Conservation (phyloP, 2,888 invertebrate species). For the Ditula angustiorana region DNA sequence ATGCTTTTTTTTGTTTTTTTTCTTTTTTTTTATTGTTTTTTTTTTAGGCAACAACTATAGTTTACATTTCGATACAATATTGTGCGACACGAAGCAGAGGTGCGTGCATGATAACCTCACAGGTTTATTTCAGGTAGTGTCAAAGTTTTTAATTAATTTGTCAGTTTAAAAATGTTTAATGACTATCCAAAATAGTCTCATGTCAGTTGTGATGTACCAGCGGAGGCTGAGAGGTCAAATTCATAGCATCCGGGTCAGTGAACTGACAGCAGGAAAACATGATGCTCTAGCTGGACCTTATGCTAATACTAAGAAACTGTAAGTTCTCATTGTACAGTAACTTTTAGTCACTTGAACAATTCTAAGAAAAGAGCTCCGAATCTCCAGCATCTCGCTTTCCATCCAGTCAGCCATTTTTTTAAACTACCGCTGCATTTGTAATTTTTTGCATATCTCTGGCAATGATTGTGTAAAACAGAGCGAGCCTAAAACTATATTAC, state of each 20-base stretch:
- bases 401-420: too few relatives aligned
- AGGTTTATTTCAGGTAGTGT: neutral
- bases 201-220: constrained; percentile 38
- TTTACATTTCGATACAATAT: too few relatives aligned
- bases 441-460: too few relatives aligned
- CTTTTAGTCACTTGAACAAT: neutral
- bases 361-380: too few relatives aligned
- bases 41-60: too few relatives aligned
- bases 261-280: constrained; percentile 52
- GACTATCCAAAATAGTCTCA: constrained; percentile 23
- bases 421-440: too few relatives aligned
- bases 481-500: too few relatives aligned
- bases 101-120: neutral
- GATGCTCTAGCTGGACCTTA: constrained; percentile 29
- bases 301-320: neutral
- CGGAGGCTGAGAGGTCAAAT: constrained; percentile 51
- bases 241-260: constrained; percentile 66
- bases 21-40: too few relatives aligned
- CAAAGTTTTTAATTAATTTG: constrained; percentile 23
- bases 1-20: too few relatives aligned
- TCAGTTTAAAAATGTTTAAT: constrained; percentile 42
- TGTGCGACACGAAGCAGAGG: neutral
- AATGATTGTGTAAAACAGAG: too few relatives aligned
- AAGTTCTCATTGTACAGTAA: constrained; percentile 7
- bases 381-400: too few relatives aligned